Evolutionary conservation across 2,888 invertebrate genomes (phyloP), one percentile per base, ranked within the genome.

Genomic region (Ormyrus pomaceus): DNA sequence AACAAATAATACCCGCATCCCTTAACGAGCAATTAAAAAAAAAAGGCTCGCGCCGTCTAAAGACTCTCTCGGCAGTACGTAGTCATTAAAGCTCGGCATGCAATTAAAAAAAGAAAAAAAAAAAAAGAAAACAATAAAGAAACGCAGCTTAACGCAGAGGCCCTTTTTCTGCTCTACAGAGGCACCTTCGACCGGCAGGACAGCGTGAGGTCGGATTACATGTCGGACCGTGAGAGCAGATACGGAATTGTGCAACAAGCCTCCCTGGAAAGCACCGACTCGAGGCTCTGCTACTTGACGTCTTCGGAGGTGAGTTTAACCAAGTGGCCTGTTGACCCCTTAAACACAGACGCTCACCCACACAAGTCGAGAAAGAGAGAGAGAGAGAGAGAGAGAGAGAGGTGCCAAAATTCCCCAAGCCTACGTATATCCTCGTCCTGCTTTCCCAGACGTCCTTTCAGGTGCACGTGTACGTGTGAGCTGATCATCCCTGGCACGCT

Each of bases 191-290:
- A 97, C 91, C 94, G 97, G 11, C 97, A 97, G 92, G 97, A 97
- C 91, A 96, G 96, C 90, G 93, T 97, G 83, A 94, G 97, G 71
- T 96, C 96, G 2, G 97, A 97, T 90, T 97, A 97, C 92, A 94
- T 96, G 92, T 97, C 97, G 89, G 97, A 97, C 91, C 94, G 97
- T 83, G 97, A 97, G 88, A 94, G 96, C 19, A 92, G 94, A 79
- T 94, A 96, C 86, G 96, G 96, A 85, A 96, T 97, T 90, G 96
- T 97, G 86, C 97, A 97, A 91, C 98, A 98, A 91, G 97, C 97
- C 65, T 97, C 97, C 72, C 95, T 98, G 83, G 97, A 98, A 91
- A 97, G 97, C 92, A 97, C 97, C 9, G 98, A 98, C 92, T 97
- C 97, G 84, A 93, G 97, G 87, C 94, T 97, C 86, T 97, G 97